These are phyloP conservation scores for Pseudorhombus dupliciocellatus DNA, from an alignment of 2,113 vertebrate genomes.

Conservation along the genomic window DNA sequence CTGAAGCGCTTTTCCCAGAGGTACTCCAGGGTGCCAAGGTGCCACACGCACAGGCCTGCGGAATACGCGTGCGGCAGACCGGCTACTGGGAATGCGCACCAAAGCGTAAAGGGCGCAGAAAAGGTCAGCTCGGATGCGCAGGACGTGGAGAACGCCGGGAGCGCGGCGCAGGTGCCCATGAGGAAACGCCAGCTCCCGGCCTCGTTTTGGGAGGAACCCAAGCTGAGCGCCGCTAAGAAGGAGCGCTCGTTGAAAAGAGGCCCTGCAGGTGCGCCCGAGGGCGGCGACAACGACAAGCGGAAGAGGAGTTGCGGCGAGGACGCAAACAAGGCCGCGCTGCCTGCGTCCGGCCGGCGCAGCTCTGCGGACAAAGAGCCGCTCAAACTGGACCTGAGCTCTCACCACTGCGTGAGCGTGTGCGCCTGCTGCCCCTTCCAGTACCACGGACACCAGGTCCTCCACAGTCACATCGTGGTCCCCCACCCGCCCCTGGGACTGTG, in stretches of 20 bases:
- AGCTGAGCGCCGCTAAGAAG: conserved; percentile 75
- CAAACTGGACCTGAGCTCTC: conserved; percentile 77
- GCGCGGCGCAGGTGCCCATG: conserved; percentile 90
- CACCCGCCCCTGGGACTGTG: conserved; percentile 83
- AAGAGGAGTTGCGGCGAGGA: conserved; percentile 70
- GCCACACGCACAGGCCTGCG: conserved; percentile 78
- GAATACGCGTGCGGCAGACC: conserved; percentile 78
- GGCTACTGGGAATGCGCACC: conserved; percentile 26
- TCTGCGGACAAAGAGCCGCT: conserved; percentile 78
- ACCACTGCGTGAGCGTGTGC: conserved; percentile 81
- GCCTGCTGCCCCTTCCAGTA: conserved; percentile 90
- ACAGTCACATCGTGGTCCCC: conserved; percentile 81
- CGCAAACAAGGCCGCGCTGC: conserved; percentile 44
- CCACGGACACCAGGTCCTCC: conserved; percentile 87
- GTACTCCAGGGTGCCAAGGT: conserved; percentile 88
- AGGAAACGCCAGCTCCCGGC: conserved; percentile 95
- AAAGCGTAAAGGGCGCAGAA: conserved; percentile 51
- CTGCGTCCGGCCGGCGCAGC: conserved; percentile 48
- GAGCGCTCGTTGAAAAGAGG: conserved; percentile 71
- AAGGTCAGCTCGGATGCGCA: conserved; percentile 60
- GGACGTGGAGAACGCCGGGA: conserved; percentile 45
- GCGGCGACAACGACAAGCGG: conserved; percentile 80
- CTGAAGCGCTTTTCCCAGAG: conserved; percentile 97
- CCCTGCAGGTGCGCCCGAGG: conserved; percentile 33
- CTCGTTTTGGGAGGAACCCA: conserved; percentile 97